A percentile compares a stretch with the other conserved stretches of the same genome.
These are phyloP conservation scores for Acrobasis consociella DNA, from an alignment of 2,888 invertebrate genomes.

Conservation along the genomic window DNA sequence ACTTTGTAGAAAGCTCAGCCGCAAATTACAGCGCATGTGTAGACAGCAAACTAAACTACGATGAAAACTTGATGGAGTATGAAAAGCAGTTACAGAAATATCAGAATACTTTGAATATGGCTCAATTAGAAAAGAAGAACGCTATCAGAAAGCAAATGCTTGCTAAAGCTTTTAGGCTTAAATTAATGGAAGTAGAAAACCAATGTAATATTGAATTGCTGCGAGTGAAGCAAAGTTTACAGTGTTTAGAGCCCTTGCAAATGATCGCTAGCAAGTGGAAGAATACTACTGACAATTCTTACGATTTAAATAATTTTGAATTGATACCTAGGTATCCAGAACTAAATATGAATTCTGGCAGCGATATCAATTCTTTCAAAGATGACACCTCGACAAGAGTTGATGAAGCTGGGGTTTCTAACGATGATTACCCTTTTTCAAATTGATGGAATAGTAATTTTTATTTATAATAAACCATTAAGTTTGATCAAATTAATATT, in stretches of 20 bases:
- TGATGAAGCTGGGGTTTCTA: neutral
- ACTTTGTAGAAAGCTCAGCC: constrained; percentile 32
- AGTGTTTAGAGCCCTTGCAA: constrained; percentile 70
- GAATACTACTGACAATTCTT: constrained; percentile 44
- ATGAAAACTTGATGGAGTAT: constrained; percentile 69
- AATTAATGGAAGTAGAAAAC: constrained; percentile 74
- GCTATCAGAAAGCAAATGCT: constrained; percentile 75
- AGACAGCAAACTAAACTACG: constrained; percentile 61
- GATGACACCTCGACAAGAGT: constrained; percentile 40
- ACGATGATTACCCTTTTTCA: neutral
- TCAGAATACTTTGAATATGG: constrained; percentile 71
- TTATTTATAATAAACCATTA: neutral
- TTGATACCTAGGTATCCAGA: constrained; percentile 66
- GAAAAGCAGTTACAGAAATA: constrained; percentile 74
- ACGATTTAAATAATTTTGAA: constrained; percentile 60
- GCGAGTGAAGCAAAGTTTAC: constrained; percentile 72
- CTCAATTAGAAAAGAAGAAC: constrained; percentile 74
- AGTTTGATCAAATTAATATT: neutral
- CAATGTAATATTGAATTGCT: constrained; percentile 75
- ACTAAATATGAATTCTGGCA: constrained; percentile 47
- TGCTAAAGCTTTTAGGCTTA: constrained; percentile 70
- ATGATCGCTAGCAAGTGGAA: constrained; percentile 72
- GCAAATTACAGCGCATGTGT: constrained; percentile 50
- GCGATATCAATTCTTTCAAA: constrained; percentile 46
- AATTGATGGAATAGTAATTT: neutral